Percentiles rank a stretch among this genome's conserved stretches.
phyloP scores from a whole-genome alignment of 2,797 vertebrate genomes.

The Dermochelys coriacea region DNA sequence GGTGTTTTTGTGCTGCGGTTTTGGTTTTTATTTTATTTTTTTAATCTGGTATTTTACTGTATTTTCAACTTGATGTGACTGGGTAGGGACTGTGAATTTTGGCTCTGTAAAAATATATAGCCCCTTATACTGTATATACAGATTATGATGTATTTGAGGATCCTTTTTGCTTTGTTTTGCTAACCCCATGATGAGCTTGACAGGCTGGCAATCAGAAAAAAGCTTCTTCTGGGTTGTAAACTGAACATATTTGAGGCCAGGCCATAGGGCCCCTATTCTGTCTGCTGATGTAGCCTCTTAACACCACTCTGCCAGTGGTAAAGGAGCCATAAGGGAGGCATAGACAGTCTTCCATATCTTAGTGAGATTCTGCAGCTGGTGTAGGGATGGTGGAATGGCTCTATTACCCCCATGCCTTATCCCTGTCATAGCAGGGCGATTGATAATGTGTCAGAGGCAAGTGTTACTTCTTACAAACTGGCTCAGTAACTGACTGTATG shows the following conservation, averaged over 20 bases:
- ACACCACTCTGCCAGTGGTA: background rate
- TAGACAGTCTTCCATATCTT: background rate
- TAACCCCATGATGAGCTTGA: background rate
- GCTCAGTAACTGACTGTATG: background rate
- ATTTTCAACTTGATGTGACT: background rate
- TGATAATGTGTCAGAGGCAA: background rate
- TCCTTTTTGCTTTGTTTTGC: background rate
- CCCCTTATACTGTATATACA: background rate
- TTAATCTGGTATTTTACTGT: background rate
- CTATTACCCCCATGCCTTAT: background rate
- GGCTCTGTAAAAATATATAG: background rate
- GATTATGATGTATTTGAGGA: background rate
- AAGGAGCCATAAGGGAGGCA: background rate
- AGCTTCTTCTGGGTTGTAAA: background rate
- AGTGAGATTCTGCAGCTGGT: background rate
- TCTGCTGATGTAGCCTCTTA: background rate
- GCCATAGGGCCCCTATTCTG: background rate
- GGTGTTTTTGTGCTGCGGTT: background rate
- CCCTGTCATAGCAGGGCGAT: background rate
- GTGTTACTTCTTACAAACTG: background rate
- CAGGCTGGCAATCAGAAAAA: background rate
- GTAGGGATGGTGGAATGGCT: background rate
- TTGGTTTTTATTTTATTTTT: background rate
- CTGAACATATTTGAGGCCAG: background rate
- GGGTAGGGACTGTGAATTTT: background rate